Evolutionary conservation across 1,140 invertebrate species (phyloP).

Genomic region (Tribolium madens): DNA sequence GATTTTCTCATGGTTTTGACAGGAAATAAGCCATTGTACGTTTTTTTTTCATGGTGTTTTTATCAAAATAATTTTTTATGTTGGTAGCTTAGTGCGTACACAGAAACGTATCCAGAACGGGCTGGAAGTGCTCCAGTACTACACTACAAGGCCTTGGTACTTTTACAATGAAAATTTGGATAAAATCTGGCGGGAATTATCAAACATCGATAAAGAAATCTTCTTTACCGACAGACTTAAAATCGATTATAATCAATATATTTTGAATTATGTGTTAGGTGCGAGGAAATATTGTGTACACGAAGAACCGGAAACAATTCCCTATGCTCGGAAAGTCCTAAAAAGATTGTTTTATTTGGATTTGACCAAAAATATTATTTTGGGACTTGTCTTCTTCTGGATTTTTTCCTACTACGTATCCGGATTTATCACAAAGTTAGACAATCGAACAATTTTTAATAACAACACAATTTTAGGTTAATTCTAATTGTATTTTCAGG

Average conservation of each 20-base stretch:
- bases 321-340: constrained; percentile 73
- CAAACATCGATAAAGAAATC: constrained; percentile 70
- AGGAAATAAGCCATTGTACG: constrained; percentile 84
- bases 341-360: constrained; percentile 72
- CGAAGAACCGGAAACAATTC: constrained; percentile 81
- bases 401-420: neutral
- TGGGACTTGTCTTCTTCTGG: constrained; percentile 50
- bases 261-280: constrained; percentile 79
- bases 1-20: constrained; percentile 77
- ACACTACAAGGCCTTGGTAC: constrained; percentile 86
- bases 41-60: constrained; percentile 33
- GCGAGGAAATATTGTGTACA: constrained; percentile 80
- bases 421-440: neutral
- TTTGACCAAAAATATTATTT: constrained; percentile 59
- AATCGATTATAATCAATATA: constrained; percentile 77
- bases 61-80: neutral
- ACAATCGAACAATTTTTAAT: neutral
- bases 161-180: constrained; percentile 81
- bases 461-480: neutral
- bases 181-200: constrained; percentile 72
- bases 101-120: constrained; percentile 76
- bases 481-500: neutral
- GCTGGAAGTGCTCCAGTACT: constrained; percentile 81
- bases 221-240: constrained; percentile 72
- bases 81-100: constrained; percentile 73